These are phyloP conservation scores for Halictus rubicundus DNA, from an alignment of 1,140 invertebrate species.

Conservation along the genomic window DNA sequence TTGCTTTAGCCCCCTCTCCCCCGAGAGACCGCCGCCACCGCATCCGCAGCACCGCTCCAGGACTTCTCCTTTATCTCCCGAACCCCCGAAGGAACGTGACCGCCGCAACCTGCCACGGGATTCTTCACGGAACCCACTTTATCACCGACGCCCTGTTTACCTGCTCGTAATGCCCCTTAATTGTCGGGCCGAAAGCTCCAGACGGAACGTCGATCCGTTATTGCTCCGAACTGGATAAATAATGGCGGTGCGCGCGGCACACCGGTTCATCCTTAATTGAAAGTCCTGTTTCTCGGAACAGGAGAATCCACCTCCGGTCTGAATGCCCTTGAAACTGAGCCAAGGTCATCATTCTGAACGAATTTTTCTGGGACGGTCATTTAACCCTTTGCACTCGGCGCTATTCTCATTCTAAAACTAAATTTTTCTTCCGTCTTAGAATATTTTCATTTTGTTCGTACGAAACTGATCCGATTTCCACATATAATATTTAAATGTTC, in stretches of 20 bases:
- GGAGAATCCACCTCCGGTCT: no score
- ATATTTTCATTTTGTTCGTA: no score
- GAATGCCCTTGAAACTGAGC: no score
- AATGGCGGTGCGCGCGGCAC: neutral
- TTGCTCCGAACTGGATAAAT: neutral
- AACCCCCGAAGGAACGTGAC: constrained; percentile 4
- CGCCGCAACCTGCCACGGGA: neutral
- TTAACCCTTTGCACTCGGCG: no score
- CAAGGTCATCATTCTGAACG: no score
- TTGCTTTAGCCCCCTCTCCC: constrained; percentile 41
- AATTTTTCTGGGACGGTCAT: no score
- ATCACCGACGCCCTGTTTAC: constrained; percentile 12
- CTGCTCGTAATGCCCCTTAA: constrained; percentile 17
- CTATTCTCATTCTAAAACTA: no score
- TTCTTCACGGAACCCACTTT: constrained; percentile 16
- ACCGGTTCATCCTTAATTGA: neutral
- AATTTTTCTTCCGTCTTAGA: no score
- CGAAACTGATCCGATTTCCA: no score
- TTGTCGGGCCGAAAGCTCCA: neutral
- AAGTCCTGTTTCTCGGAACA: neutral
- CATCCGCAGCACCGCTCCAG: constrained; percentile 15
- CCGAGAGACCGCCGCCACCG: constrained; percentile 14
- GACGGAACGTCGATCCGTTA: neutral
- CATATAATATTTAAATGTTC: no score
- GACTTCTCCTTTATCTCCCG: constrained; percentile 43